Percentiles rank a stretch among this genome's conserved stretches.
Conservation (phyloP, 1,140 invertebrate genomes). For the Macrobrachium rosenbergii region DNA sequence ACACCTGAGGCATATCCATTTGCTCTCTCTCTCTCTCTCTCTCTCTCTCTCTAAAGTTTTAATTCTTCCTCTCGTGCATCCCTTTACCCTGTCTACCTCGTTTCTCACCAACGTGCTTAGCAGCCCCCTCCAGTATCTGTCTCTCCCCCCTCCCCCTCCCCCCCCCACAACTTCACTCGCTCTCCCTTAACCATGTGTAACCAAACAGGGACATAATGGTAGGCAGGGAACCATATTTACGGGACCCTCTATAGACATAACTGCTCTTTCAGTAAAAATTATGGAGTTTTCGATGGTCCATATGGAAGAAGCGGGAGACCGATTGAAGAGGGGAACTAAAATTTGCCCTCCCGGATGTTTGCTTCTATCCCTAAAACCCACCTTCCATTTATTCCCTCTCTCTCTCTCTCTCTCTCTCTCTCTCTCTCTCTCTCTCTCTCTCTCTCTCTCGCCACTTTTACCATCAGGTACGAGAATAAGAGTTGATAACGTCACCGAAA, state of each 20-base stretch:
- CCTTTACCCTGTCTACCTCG: neutral
- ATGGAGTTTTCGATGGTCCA: neutral
- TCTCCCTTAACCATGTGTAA: conserved; percentile 18
- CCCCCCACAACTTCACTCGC: neutral
- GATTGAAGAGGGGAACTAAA: neutral
- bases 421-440: conserved; percentile 9
- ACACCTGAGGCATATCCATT: neutral
- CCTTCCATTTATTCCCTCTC: neutral
- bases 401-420: neutral
- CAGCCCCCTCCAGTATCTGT: neutral
- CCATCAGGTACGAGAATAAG: too few species aligned
- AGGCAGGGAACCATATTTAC: conserved; percentile 9
- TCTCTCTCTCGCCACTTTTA: neutral
- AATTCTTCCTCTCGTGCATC: neutral
- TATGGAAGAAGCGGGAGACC: neutral
- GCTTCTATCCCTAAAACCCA: neutral
- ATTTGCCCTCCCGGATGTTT: neutral
- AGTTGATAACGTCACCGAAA: too few species aligned
- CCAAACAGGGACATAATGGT: conserved; percentile 11
- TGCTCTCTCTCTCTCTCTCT: neutral
- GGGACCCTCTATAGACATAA: conserved; percentile 10
- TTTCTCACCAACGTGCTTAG: neutral
- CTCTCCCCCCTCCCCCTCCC: neutral
- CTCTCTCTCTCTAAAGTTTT: neutral
- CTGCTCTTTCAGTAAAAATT: neutral